Conservation (phyloP, 2,888 invertebrate genomes). For the Agrypnus murinus region DNA sequence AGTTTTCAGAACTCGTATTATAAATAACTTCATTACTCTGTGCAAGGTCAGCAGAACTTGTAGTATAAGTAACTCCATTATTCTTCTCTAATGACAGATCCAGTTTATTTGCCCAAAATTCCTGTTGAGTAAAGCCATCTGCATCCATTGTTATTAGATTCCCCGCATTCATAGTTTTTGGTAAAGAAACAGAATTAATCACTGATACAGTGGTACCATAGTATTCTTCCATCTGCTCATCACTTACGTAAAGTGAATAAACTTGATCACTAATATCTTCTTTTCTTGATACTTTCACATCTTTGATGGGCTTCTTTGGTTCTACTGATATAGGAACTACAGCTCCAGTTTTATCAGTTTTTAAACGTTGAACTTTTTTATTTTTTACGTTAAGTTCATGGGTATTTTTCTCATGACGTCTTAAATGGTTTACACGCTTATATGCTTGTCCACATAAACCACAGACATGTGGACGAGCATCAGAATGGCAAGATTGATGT, state of each 20-base stretch:
- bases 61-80: not conserved
- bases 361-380: constrained; percentile 61
- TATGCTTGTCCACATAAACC: constrained; percentile 65
- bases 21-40: not conserved
- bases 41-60: not conserved
- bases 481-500: constrained; percentile 66
- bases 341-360: constrained; percentile 63
- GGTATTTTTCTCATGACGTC: constrained; percentile 65
- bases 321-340: constrained; percentile 59
- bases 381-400: constrained; percentile 63
- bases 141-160: not conserved
- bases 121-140: not conserved
- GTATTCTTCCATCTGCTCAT: not conserved
- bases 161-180: not conserved
- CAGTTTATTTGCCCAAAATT: constrained; percentile 19
- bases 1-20: no score
- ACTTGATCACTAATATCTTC: not conserved
- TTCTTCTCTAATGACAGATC: not conserved
- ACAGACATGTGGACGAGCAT: constrained; percentile 66
- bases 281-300: not conserved
- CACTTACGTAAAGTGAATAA: constrained; percentile 11
- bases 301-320: not conserved
- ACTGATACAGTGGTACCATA: not conserved
- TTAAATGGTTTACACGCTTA: constrained; percentile 66
- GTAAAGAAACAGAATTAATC: constrained; percentile 13